phyloP scores from a whole-genome alignment of 2,113 vertebrate species.

The Tragelaphus imberbis region DNA sequence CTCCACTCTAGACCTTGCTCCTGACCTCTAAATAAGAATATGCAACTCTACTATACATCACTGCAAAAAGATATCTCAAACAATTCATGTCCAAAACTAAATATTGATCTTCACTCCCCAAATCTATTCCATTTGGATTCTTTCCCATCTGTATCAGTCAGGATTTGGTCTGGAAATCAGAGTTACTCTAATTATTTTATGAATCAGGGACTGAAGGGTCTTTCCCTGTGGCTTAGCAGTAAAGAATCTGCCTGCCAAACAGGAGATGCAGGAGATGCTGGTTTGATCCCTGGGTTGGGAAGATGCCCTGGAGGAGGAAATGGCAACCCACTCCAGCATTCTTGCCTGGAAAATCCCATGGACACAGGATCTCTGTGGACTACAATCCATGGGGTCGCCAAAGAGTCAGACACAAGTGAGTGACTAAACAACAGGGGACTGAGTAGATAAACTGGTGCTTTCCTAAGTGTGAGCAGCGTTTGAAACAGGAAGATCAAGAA shows the following conservation, averaged over 20 bases:
- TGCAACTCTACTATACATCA: neutral
- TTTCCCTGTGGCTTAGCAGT: neutral
- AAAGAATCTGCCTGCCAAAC: neutral
- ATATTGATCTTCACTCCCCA: neutral
- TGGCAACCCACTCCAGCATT: neutral
- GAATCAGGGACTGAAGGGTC: neutral
- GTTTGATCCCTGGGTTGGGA: neutral
- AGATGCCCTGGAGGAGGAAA: neutral
- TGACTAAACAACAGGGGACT: neutral
- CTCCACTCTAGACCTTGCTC: neutral
- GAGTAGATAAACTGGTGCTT: neutral
- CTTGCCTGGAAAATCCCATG: neutral
- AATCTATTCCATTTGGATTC: neutral
- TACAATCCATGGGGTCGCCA: neutral
- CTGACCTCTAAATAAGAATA: neutral
- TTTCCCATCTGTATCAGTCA: neutral
- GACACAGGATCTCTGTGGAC: neutral
- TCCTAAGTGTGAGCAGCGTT: neutral
- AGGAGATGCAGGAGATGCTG: neutral
- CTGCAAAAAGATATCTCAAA: neutral
- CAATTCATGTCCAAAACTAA: neutral
- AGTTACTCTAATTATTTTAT: neutral
- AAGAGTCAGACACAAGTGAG: neutral
- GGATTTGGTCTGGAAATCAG: neutral
- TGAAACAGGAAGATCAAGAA: neutral